Evolutionary conservation across 2,113 vertebrate species (phyloP), one percentile per base, ranked within the genome.

Genomic region (Tauraco erythrolophus): DNA sequence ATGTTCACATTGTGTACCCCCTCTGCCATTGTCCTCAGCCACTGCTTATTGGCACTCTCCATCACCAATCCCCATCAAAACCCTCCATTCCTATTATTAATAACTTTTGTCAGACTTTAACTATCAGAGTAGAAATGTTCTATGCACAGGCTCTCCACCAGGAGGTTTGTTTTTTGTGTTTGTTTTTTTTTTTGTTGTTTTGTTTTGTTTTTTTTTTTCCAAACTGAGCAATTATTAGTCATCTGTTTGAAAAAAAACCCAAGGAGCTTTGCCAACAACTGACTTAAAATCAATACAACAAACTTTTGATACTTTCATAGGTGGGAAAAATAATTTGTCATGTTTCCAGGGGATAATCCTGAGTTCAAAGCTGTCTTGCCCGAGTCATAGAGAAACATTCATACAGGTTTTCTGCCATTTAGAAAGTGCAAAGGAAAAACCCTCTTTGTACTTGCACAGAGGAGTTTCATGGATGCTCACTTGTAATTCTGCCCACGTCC

Each of bases 401-500:
- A 62, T 51, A 39, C 19, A 66, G 35, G 37, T 79, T 91, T 94
- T 78, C 39, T 76, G 23, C 35, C 21, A 76, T 58, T 84, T 79
- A 72, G 28, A 72, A 78, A 69, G n/a, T 41, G 35, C 51, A 89
- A 45, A 82, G 57, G 65, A 58, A 88, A 81, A 77, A 5, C 19
- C 15, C 45, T 62, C 80, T 48, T 39, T 69, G 51, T 70, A 68
- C 28, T 35, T 39, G 41, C 54, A 57, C 30, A 54, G 54, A 80
- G 66, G 78, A 94, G 91, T 92, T 76, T 91, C 45, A n/a, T 0
- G 4, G 91, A 39, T 68, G 39, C 72, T 91, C 37, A 23, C 83
- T 97, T 91, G 70, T 91, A 57, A 97, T 97, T 92, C 96, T 92
- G 91, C 46, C 80, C 95, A 95, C 53, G 51, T 96, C 72, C 60